Evolutionary conservation across 2,113 vertebrate species (phyloP).

Genomic region (Pygoscelis antarcticus): DNA sequence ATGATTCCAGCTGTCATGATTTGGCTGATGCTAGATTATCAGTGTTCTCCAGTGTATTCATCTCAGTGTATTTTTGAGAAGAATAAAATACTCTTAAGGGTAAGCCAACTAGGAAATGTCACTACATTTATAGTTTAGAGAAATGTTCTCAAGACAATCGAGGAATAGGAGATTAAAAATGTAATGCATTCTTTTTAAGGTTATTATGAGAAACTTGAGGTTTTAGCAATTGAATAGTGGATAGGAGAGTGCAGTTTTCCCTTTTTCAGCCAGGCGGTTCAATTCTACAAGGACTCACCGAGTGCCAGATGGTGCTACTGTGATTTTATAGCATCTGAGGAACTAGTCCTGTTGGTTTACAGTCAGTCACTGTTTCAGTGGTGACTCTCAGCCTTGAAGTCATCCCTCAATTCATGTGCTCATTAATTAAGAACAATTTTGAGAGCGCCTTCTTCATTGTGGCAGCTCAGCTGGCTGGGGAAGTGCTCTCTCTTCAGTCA

Average conservation of each 20-base stretch:
- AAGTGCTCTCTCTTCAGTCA: not conserved
- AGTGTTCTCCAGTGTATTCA: not conserved
- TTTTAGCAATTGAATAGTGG: not conserved
- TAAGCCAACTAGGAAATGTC: not conserved
- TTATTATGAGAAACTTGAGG: not conserved
- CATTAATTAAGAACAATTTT: not conserved
- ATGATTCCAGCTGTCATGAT: not conserved
- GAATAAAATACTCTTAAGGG: not conserved
- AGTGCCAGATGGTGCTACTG: not conserved
- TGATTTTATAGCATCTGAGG: not conserved
- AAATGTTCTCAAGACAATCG: not conserved
- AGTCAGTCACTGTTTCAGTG: not conserved
- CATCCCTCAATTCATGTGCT: not conserved
- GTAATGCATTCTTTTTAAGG: not conserved
- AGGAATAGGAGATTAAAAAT: not conserved
- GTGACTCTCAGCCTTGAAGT: not conserved
- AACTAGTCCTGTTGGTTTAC: not conserved
- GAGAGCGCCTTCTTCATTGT: not conserved
- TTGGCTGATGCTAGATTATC: not conserved
- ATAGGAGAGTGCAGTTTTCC: not conserved
- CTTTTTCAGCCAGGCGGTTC: not conserved
- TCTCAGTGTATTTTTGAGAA: not conserved
- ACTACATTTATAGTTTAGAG: not conserved
- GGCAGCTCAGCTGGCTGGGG: not conserved
- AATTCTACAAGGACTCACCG: not conserved